Conservation (phyloP, 92 coral and sea anemone genomes). For the Umimayanthus chanpuru region DNA sequence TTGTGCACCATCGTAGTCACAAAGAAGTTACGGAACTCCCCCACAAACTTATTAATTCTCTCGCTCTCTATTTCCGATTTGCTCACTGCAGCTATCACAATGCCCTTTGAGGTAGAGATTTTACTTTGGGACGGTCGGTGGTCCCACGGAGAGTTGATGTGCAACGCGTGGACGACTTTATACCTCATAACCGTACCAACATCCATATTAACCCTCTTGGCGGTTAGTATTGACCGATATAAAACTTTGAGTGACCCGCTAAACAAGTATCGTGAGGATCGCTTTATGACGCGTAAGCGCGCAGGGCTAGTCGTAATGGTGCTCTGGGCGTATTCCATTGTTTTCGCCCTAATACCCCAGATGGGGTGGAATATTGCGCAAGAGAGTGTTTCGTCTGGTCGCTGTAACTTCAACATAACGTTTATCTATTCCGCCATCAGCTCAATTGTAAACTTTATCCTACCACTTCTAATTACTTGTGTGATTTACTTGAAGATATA, state of each 20-base stretch:
- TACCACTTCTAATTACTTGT: slow-evolving; percentile 72
- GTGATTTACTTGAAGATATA: slow-evolving; percentile 32
- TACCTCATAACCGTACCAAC: slow-evolving; percentile 93
- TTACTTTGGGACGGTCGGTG: slow-evolving; percentile 63
- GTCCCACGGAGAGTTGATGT: slow-evolving; percentile 68
- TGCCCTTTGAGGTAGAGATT: slow-evolving; percentile 89
- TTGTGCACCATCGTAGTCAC: slow-evolving; percentile 68
- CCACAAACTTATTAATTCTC: slow-evolving; percentile 83
- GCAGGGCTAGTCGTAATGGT: slow-evolving; percentile 63
- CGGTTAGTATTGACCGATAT: slow-evolving; percentile 92
- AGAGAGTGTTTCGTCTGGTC: slow-evolving; percentile 38
- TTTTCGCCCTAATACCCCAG: slow-evolving; percentile 79
- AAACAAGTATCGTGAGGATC: slow-evolving; percentile 70
- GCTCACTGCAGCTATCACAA: slow-evolving; percentile 77
- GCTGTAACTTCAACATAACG: slow-evolving; percentile 81
- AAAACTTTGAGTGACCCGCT: slow-evolving; percentile 88
- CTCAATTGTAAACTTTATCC: slow-evolving; percentile 78
- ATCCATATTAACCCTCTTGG: slow-evolving; percentile 88
- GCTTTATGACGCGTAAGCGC: slow-evolving; percentile 78
- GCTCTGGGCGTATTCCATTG: slow-evolving; percentile 80
- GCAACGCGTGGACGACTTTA: slow-evolving; percentile 87
- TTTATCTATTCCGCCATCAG: slow-evolving; percentile 73
- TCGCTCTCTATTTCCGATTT: slow-evolving; percentile 88
- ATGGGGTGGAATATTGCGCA: slow-evolving; percentile 83
- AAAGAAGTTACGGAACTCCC: slow-evolving; percentile 71